These are phyloP conservation scores for Campylomormyrus tamandua DNA, from an alignment of 2,113 vertebrate genomes.

Conservation along the genomic window DNA sequence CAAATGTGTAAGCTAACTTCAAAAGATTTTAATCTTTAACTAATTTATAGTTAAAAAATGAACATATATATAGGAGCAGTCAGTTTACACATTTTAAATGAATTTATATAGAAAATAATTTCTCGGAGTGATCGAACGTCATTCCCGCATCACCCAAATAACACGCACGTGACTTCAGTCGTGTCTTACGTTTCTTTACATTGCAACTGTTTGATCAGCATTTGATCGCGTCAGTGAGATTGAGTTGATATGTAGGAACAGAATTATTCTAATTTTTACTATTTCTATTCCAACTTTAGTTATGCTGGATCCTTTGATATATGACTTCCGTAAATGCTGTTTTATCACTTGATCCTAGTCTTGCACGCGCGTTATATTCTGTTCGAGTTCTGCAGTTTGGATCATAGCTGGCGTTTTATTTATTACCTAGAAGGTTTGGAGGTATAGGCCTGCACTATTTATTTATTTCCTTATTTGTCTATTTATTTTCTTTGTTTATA, in stretches of 20 bases:
- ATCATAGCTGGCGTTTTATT: background rate
- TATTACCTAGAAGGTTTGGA: background rate
- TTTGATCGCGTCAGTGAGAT: background rate
- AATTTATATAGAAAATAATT: background rate
- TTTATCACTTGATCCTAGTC: background rate
- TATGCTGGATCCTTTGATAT: background rate
- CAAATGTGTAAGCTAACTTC: background rate
- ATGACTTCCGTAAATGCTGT: background rate
- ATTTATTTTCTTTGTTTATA: background rate
- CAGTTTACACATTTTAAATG: background rate
- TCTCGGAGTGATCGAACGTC: background rate
- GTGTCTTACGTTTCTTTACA: background rate
- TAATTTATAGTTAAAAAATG: background rate
- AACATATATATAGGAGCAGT: background rate
- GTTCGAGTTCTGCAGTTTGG: background rate
- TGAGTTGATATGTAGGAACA: background rate
- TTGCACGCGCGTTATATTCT: background rate
- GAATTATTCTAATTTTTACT: background rate
- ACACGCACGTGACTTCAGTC: background rate
- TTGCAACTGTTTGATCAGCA: background rate
- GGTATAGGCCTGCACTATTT: background rate
- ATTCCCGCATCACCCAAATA: background rate
- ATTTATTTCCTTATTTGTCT: background rate
- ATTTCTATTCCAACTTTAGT: background rate
- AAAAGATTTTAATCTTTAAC: background rate